Conservation (phyloP, 2,113 vertebrate species). For the Bombycilla garrulus region DNA sequence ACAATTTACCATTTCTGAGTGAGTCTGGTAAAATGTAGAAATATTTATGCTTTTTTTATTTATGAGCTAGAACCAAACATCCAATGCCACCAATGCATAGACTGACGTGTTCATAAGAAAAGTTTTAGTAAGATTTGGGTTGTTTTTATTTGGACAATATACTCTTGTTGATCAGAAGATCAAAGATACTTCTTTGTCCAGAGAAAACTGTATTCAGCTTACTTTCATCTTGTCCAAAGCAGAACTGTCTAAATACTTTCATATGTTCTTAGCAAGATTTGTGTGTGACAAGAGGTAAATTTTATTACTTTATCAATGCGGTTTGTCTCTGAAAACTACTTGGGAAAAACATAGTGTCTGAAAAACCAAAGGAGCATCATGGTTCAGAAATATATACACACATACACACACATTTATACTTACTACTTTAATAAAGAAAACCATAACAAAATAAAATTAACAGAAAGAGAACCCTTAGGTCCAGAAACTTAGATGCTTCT, state of each 20-base stretch:
- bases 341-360: neutral
- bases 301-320: neutral
- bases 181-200: neutral
- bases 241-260: neutral
- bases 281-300: neutral
- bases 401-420: rapidly evolving
- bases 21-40: neutral
- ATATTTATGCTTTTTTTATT: neutral
- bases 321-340: neutral
- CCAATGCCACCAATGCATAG: neutral
- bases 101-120: neutral
- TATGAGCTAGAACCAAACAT: neutral
- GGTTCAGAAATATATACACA: neutral
- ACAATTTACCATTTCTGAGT: neutral
- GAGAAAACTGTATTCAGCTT: neutral
- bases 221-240: neutral
- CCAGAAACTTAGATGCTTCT: neutral
- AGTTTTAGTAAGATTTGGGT: neutral
- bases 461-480: neutral
- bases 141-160: neutral
- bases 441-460: neutral
- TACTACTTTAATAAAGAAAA: neutral
- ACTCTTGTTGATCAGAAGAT: neutral
- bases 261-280: neutral
- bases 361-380: neutral